Evolutionary conservation across 2,888 invertebrate genomes (phyloP).

Genomic region (Coelopa pilipes): DNA sequence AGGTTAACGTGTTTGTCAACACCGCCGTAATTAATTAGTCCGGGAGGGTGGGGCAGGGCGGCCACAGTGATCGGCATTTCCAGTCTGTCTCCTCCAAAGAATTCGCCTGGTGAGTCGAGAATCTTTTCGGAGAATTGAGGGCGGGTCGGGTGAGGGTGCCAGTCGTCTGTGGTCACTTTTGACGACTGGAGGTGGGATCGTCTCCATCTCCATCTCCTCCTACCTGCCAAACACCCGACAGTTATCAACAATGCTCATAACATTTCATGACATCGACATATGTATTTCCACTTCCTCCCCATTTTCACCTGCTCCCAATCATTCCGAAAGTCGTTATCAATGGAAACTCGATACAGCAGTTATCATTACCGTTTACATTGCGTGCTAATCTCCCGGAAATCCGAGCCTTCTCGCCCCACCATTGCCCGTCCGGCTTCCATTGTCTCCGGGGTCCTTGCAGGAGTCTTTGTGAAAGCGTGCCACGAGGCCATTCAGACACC

Average conservation of each 20-base stretch:
- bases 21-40: not conserved
- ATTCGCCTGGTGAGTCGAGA: not conserved
- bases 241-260: not conserved
- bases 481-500: not conserved
- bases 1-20: conserved; percentile 12
- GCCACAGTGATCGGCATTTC: not conserved
- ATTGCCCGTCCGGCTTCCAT: not conserved
- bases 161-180: not conserved
- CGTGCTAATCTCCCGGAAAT: conserved; percentile 26
- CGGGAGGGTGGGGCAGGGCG: not conserved
- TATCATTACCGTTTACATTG: conserved; percentile 24
- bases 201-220: not conserved
- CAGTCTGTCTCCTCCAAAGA: not conserved
- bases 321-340: not conserved
- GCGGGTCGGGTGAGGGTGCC: no score
- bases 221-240: not conserved
- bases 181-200: not conserved
- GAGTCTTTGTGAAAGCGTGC: not conserved
- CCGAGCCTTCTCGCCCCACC: conserved; percentile 1
- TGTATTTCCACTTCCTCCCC: not conserved
- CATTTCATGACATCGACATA: not conserved
- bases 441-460: not conserved
- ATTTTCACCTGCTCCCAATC: no score
- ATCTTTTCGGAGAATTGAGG: no score
- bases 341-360: conserved; percentile 15